These are phyloP conservation scores for Tor tambroides DNA, from an alignment of 2,113 vertebrate genomes.

Conservation along the genomic window DNA sequence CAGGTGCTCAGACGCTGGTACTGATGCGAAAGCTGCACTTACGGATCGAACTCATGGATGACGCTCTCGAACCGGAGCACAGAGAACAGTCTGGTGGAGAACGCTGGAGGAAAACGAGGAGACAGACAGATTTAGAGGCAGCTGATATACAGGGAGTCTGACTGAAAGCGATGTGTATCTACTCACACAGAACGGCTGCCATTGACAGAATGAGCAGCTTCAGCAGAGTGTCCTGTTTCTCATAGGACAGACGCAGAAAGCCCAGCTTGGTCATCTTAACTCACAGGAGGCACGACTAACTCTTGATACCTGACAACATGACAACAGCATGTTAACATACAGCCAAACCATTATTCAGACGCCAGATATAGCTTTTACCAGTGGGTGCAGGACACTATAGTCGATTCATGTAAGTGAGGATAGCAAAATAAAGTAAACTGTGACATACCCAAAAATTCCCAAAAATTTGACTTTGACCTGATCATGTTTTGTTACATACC, in stretches of 20 bases:
- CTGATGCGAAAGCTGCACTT: slow-evolving; percentile 69
- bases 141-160: neutral
- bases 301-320: slow-evolving; percentile 65
- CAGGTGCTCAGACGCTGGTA: too few relatives aligned
- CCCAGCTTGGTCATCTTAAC: slow-evolving; percentile 94
- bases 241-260: slow-evolving; percentile 95
- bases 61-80: slow-evolving; percentile 98
- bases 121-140: neutral
- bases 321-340: too few relatives aligned
- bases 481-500: too few relatives aligned
- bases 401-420: too few relatives aligned
- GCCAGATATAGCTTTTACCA: too few relatives aligned
- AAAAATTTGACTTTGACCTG: too few relatives aligned
- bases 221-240: slow-evolving; percentile 98
- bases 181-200: slow-evolving; percentile 97
- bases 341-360: too few relatives aligned
- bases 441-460: too few relatives aligned
- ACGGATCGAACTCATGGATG: slow-evolving; percentile 99
- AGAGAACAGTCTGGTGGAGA: slow-evolving; percentile 96
- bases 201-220: slow-evolving; percentile 98
- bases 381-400: too few relatives aligned
- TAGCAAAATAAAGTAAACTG: too few relatives aligned
- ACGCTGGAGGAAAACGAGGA: slow-evolving; percentile 76
- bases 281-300: slow-evolving; percentile 67
- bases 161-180: neutral